These are phyloP conservation scores for Aeoliscus strigatus DNA, from an alignment of 2,797 vertebrate species.

Conservation along the genomic window DNA sequence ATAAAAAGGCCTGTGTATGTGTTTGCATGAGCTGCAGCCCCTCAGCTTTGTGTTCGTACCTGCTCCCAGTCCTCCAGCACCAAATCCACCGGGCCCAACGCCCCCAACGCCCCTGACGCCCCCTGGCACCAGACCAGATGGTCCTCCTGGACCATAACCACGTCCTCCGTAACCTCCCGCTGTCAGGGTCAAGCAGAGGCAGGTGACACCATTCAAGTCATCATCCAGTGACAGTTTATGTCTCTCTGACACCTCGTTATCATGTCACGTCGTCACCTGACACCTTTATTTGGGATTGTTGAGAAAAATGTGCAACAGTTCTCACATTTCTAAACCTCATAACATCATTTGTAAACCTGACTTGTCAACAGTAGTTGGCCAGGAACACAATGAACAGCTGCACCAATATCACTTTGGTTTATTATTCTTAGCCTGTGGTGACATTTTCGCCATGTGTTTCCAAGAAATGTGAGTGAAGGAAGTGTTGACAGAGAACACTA, in stretches of 20 bases:
- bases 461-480: too few species aligned
- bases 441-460: conserved; percentile 29
- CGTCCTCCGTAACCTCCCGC: conserved; percentile 57
- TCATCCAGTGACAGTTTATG: too few species aligned
- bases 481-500: too few species aligned
- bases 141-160: conserved; percentile 47
- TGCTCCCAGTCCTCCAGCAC: conserved; percentile 56
- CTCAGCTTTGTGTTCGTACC: conserved; percentile 61
- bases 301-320: too few species aligned
- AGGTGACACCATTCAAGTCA: conserved; percentile 3
- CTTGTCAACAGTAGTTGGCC: conserved; percentile 16
- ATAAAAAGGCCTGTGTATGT: too few species aligned
- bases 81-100: conserved; percentile 50
- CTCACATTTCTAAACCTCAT: conserved; percentile 10
- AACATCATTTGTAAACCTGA: conserved; percentile 25
- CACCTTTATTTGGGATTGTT: too few species aligned
- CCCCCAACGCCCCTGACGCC: too few species aligned
- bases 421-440: conserved; percentile 26
- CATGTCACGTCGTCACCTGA: too few species aligned
- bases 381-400: conserved; percentile 21
- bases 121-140: conserved; percentile 60
- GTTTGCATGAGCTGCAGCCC: too few species aligned
- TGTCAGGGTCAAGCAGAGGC: conserved; percentile 19
- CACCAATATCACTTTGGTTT: conserved; percentile 19
- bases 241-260: too few species aligned